phyloP scores from a whole-genome alignment of 2,888 invertebrate species.

The Ectemnius cavifrons region DNA sequence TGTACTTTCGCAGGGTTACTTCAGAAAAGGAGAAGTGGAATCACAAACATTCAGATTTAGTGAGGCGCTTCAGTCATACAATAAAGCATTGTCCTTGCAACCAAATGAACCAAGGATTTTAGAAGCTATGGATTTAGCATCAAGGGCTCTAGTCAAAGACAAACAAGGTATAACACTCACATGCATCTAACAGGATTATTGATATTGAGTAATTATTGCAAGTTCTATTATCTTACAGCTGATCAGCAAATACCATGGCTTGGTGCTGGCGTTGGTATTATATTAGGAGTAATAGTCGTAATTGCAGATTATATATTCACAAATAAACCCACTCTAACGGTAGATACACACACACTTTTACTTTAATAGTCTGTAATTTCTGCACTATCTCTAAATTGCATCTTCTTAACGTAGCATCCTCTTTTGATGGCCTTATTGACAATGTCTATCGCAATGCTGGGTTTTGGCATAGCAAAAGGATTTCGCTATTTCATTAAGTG shows the following conservation, averaged over 20 bases:
- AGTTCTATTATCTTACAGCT: constrained; percentile 78
- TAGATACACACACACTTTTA: constrained; percentile 75
- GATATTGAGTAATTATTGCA: constrained; percentile 12
- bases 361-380: constrained; percentile 13
- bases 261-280: constrained; percentile 86
- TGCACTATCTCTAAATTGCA: constrained; percentile 26
- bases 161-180: constrained; percentile 79
- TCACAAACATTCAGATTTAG: constrained; percentile 83
- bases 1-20: constrained; percentile 81
- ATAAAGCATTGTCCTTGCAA: constrained; percentile 83
- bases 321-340: constrained; percentile 82
- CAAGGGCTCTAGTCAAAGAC: constrained; percentile 82
- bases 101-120: constrained; percentile 83
- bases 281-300: constrained; percentile 84
- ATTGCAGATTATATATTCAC: constrained; percentile 85
- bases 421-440: constrained; percentile 85
- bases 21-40: constrained; percentile 86
- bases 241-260: constrained; percentile 87
- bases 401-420: constrained; percentile 82
- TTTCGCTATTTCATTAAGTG: constrained; percentile 80
- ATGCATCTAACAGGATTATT: not conserved
- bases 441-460: constrained; percentile 83
- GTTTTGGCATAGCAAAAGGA: constrained; percentile 83
- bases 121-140: constrained; percentile 82
- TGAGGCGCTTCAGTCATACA: constrained; percentile 85